These are phyloP conservation scores for Caenorhabditis macrosperma DNA, from an alignment of 2,888 invertebrate genomes.

Conservation along the genomic window DNA sequence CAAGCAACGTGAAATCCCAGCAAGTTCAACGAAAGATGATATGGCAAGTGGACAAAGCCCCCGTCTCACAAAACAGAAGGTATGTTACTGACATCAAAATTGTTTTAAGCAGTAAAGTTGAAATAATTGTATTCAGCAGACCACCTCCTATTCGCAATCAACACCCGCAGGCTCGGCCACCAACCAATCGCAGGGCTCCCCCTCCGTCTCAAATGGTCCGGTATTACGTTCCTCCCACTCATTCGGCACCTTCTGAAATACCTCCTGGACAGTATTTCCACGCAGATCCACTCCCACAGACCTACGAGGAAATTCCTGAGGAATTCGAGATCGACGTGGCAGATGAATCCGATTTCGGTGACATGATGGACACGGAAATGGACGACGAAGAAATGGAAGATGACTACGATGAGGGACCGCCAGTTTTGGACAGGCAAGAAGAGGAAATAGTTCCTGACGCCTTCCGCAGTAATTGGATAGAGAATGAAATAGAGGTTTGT, in stretches of 20 bases:
- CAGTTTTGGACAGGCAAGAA: conserved; percentile 40
- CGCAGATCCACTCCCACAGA: conserved; percentile 7
- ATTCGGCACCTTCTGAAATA: not conserved
- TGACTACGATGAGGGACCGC: conserved; percentile 47
- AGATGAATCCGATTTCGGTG: not conserved
- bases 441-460: not conserved
- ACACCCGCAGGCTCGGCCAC: not conserved
- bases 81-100: not conserved
- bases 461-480: conserved; percentile 56
- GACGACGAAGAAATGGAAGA: conserved; percentile 15
- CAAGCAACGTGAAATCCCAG: not conserved
- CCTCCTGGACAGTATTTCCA: not conserved
- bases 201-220: not conserved
- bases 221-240: not conserved
- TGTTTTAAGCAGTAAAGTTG: too few relatives aligned
- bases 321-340: conserved; percentile 5
- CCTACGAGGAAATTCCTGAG: conserved; percentile 1
- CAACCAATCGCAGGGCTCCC: not conserved
- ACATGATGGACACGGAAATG: not conserved
- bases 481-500: conserved; percentile 62
- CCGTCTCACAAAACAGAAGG: not conserved
- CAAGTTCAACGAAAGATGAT: not conserved
- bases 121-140: too few relatives aligned
- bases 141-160: too few relatives aligned
- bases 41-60: conserved; percentile 15